These are phyloP conservation scores for Aphidius gifuensis DNA, from an alignment of 1,140 invertebrate genomes.

Conservation along the genomic window DNA sequence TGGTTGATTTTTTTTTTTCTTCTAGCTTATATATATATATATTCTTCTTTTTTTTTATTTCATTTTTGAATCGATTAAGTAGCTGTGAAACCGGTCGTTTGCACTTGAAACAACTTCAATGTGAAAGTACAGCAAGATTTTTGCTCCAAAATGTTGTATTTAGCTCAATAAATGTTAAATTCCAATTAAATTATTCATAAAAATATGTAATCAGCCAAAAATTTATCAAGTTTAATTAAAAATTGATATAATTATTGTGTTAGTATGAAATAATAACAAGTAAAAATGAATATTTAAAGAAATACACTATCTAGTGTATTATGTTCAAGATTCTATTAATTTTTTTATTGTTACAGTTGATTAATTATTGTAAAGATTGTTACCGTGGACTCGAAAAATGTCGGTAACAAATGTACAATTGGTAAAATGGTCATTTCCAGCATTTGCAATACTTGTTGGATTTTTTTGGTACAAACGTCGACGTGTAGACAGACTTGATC, in stretches of 20 bases:
- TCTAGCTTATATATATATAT: too few species aligned
- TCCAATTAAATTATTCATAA: too few species aligned
- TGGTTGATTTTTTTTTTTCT: too few species aligned
- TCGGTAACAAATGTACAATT: constrained; percentile 39
- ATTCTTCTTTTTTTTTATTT: too few species aligned
- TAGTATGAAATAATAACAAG: too few species aligned
- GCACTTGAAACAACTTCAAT: constrained; percentile 23
- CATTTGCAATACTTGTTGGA: constrained; percentile 49
- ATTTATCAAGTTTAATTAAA: too few species aligned
- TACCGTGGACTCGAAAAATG: constrained; percentile 50
- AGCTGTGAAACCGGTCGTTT: constrained; percentile 22
- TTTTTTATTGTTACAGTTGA: constrained; percentile 32
- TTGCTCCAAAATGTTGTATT: constrained; percentile 21
- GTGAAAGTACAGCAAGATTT: constrained; percentile 29
- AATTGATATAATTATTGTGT: too few species aligned
- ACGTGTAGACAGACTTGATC: constrained; percentile 51
- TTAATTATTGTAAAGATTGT: constrained; percentile 23
- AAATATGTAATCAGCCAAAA: too few species aligned
- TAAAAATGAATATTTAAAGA: too few species aligned
- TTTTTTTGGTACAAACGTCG: constrained; percentile 55
- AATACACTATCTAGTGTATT: too few species aligned
- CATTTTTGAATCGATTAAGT: not conserved
- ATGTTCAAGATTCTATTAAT: too few species aligned
- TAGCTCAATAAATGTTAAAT: not conserved
- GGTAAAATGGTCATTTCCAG: constrained; percentile 51